A percentile compares a stretch with the other conserved stretches of the same genome.
These are phyloP conservation scores for Eupithecia tripunctaria DNA, from an alignment of 2,888 invertebrate species.

Conservation along the genomic window DNA sequence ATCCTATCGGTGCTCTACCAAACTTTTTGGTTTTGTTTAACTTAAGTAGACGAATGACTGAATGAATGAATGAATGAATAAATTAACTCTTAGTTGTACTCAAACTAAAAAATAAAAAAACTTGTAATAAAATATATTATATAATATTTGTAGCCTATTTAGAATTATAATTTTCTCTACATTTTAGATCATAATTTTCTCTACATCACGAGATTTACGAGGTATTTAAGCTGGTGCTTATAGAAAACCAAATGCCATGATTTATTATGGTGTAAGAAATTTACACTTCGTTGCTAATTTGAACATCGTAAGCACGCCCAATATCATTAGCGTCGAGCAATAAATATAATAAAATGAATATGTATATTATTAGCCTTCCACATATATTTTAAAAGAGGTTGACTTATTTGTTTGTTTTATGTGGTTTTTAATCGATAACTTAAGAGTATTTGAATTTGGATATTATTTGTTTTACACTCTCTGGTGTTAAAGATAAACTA, in stretches of 20 bases:
- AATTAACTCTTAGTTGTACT: neutral
- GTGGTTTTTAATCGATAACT: too few relatives aligned
- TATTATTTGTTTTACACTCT: neutral
- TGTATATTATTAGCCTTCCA: neutral
- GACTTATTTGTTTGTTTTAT: too few relatives aligned
- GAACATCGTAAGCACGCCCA: constrained; percentile 20
- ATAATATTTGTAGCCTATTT: neutral
- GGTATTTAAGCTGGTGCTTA: neutral
- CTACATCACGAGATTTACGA: neutral
- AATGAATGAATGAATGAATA: neutral
- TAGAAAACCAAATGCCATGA: constrained; percentile 9
- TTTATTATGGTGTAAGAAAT: constrained; percentile 10
- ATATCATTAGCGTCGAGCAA: constrained; percentile 2
- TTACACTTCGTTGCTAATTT: constrained; percentile 25
- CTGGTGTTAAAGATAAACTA: neutral
- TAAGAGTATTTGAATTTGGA: neutral
- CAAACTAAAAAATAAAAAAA: neutral
- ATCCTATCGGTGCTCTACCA: neutral
- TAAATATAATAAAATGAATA: neutral
- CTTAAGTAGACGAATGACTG: neutral
- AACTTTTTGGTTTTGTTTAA: neutral
- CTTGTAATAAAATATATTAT: too few relatives aligned
- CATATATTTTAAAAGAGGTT: too few relatives aligned
- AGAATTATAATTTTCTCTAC: neutral
- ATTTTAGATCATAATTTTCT: neutral